Evolutionary conservation across 2,797 vertebrate genomes (phyloP), one percentile per base, ranked within the genome.

Genomic region (Helicolenus hilgendorfi): DNA sequence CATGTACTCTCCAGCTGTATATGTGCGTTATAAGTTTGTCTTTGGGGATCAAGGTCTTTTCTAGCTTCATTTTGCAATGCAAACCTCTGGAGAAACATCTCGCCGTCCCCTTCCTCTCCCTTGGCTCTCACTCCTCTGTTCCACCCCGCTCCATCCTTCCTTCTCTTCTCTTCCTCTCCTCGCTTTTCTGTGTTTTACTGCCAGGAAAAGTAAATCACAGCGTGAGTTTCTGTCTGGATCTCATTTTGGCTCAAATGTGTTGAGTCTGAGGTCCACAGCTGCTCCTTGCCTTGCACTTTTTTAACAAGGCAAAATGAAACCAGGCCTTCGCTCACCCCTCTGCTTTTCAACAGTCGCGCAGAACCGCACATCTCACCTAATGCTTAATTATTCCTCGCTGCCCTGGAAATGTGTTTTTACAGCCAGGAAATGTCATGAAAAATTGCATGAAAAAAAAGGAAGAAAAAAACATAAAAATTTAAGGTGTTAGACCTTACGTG

Each of bases 151-250:
- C 74, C 84, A 67, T 89, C 74, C 77, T 81, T 89, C 79, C 85
- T 85, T 85, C 72, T 65, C 53, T 89, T 84, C 81, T 88, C 86
- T 81, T 31, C 72, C 56, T 83, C 81, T 81, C 68, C 35, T 74
- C 3, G 2, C 69, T 77, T 90, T 59, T 90, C 88, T 96, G 81
- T 92, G 86, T 94, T 92, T 92, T 15, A 22, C 72, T 95, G 96
- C 96, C 96, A 96, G 95, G 95, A 96, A 96, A 97, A 97, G 89
- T 96, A 96, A 95, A 97, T 96, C 94, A 89, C 89, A 79, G 91
- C 83, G 87, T 86, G 89, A 93, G 94, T 92, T 81, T 90, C 81
- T 85, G 92, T 95, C 95, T 96, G 94, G 92, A 93, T 94, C 91
- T 89, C 79, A 89, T 96, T 94, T 91, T 85, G 93, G 89, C 89